phyloP scores from a whole-genome alignment of 2,113 vertebrate species.

The Engystomops pustulosus region DNA sequence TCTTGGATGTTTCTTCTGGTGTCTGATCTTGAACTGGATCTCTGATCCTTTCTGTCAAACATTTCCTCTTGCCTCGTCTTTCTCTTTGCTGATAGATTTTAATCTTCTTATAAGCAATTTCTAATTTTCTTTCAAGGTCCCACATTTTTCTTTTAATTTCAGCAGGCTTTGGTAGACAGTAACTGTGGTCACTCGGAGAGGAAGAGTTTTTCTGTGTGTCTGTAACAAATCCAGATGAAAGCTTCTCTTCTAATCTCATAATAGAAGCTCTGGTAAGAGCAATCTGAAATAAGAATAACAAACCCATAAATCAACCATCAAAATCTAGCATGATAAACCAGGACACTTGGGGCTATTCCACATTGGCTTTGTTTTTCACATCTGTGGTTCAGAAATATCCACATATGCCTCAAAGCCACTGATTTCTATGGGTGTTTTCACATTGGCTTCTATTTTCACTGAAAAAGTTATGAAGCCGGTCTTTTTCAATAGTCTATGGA shows the following conservation, averaged over 20 bases:
- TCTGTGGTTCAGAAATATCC: no score
- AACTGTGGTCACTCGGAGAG: not conserved
- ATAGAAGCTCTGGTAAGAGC: not conserved
- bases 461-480: no score
- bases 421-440: no score
- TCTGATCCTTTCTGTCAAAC: not conserved
- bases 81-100: constrained; percentile 54
- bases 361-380: no score
- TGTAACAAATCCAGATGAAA: not conserved
- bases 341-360: no score
- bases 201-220: not conserved
- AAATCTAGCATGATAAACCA: no score
- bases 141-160: constrained; percentile 47
- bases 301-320: no score
- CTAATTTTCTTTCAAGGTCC: constrained; percentile 34
- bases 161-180: constrained; percentile 34
- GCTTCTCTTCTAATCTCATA: not conserved
- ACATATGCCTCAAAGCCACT: no score
- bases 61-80: constrained; percentile 37
- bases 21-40: not conserved
- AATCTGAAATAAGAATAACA: not conserved
- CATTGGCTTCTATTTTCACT: no score
- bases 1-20: not conserved
- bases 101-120: constrained; percentile 49
- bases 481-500: no score